phyloP scores from a whole-genome alignment of 2,888 invertebrate species.

The Teleiodes luculella region DNA sequence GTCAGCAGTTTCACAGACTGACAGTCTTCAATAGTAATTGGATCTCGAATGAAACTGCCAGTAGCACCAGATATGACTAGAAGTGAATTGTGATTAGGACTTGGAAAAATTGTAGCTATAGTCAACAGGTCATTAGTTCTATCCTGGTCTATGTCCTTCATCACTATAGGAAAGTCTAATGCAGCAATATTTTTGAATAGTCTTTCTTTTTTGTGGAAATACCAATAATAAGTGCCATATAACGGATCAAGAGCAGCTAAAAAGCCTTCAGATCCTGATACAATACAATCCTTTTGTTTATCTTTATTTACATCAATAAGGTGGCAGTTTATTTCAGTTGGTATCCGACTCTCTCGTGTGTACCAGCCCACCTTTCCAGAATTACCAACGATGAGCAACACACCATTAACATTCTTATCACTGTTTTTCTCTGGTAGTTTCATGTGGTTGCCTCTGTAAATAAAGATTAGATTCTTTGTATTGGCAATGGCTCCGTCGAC shows the following conservation, averaged over 20 bases:
- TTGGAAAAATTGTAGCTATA: conserved; percentile 73
- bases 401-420: conserved; percentile 79
- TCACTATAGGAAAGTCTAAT: conserved; percentile 83
- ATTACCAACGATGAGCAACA: conserved; percentile 83
- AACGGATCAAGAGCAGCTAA: conserved; percentile 73
- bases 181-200: conserved; percentile 74
- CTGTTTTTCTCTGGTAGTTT: conserved; percentile 68
- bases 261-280: conserved; percentile 83
- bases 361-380: conserved; percentile 87
- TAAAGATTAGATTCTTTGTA: conserved; percentile 84
- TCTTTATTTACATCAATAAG: conserved; percentile 85
- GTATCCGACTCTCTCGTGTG: conserved; percentile 82
- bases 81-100: conserved; percentile 78
- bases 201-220: conserved; percentile 76
- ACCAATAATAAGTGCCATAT: conserved; percentile 79
- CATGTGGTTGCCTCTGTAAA: conserved; percentile 84
- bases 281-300: conserved; percentile 85
- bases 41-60: conserved; percentile 82
- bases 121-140: conserved; percentile 83
- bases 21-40: conserved; percentile 79
- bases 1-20: conserved; percentile 77
- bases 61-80: conserved; percentile 84
- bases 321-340: conserved; percentile 85
- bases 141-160: conserved; percentile 86
- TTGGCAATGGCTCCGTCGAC: conserved; percentile 81